A percentile compares a stretch with the other conserved stretches of the same genome.
Evolutionary conservation across 2,113 vertebrate species (phyloP).

Genomic region (Pygathrix nemaeus): DNA sequence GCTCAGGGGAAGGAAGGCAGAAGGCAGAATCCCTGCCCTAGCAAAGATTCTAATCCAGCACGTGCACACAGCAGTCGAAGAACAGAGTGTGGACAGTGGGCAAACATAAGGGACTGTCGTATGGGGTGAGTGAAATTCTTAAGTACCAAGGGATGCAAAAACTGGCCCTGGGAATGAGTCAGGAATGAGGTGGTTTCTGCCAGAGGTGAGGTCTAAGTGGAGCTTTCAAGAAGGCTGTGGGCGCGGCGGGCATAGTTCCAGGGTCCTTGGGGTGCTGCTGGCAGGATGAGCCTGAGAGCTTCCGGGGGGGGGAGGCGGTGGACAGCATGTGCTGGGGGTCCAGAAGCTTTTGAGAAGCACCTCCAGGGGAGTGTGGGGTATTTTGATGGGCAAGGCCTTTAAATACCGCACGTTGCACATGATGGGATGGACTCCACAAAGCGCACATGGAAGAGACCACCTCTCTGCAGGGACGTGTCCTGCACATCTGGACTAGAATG

Average conservation of each 20-base stretch:
- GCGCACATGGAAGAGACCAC: accelerated
- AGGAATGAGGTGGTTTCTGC: neutral
- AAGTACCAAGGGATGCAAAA: neutral
- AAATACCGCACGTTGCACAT: neutral
- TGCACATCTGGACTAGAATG: neutral
- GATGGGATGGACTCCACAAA: neutral
- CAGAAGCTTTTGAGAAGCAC: neutral
- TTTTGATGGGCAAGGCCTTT: no score
- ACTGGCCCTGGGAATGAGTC: neutral
- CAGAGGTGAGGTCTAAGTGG: neutral
- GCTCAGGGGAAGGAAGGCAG: neutral
- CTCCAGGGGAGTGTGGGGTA: neutral
- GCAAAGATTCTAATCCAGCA: neutral
- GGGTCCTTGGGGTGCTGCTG: neutral
- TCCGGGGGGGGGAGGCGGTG: neutral
- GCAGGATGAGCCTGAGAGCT: neutral
- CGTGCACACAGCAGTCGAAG: accelerated
- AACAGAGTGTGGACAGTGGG: neutral
- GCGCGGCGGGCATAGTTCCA: neutral
- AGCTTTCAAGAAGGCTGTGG: neutral
- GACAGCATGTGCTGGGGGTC: accelerated
- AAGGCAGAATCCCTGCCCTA: neutral
- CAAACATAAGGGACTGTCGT: neutral
- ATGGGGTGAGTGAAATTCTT: neutral
- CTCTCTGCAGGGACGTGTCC: neutral